Evolutionary conservation across 2,888 invertebrate species (phyloP), one percentile per base, ranked within the genome.

Genomic region (Scaptomyza tumidula): DNA sequence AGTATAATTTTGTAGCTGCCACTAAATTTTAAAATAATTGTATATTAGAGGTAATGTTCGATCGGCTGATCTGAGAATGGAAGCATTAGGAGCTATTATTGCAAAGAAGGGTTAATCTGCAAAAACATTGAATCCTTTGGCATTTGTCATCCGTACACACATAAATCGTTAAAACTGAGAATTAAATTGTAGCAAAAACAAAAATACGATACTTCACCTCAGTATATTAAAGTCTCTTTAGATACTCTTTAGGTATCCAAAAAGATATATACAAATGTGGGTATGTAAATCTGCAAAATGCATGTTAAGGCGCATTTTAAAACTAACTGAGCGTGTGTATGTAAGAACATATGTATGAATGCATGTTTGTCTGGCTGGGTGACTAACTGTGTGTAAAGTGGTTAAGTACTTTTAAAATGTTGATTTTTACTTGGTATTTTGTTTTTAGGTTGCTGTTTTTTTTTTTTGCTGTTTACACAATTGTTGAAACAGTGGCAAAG

Each of bases 401-500:
- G n/a, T 11, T n/a, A 41, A 31, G 16, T 31, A 31, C 43, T 35
- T 67, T 57, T 41, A 24, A 41, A 9, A 27, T 43, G 39, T 45
- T 43, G 45, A 41, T 13, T 49, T 35, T 39, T 48, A 9, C 9
- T 31, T 31, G 31, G 27, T 19, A 19, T 46, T 41, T 50, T n/a
- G n/a, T 44, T 48, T 48, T 35, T 43, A 44, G 41, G 73, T 63
- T 62, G 41, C 58, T 71, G 52, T 54, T 71, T 16, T 63, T 58
- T 73, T 54, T 71, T 16, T 63, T 58, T 73, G 44, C 55, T 80
- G 75, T 80, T 75, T 86, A 76, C 71, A 66, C 86, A 86, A 76
- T 69, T 86, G 83, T 60, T 66, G 60, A 62, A 66, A 73, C 66
- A 74, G 55, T 46, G 57, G 55, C 68, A 69, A 74, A 76, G 70